Evolutionary conservation across 2,797 vertebrate genomes (phyloP).

Genomic region (Notoglanidium macrostoma): DNA sequence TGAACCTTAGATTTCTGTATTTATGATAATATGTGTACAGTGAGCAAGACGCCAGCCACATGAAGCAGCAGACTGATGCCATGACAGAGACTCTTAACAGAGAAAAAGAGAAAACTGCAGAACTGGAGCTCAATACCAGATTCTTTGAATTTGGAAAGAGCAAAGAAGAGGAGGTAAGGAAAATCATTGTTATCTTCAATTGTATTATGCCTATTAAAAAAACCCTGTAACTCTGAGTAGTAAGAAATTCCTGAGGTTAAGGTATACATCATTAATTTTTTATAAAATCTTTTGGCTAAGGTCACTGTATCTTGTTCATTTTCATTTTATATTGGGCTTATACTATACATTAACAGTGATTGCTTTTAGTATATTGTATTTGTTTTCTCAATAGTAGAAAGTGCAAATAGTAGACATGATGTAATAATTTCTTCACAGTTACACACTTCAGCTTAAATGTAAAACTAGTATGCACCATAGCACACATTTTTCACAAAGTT

Average conservation of each 20-base stretch:
- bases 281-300: neutral
- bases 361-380: neutral
- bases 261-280: neutral
- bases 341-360: neutral
- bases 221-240: neutral
- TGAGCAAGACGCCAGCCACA: slow-evolving; percentile 76
- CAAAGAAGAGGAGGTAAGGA: slow-evolving; percentile 78
- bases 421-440: neutral
- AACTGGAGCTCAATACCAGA: slow-evolving; percentile 79
- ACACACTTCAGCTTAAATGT: neutral
- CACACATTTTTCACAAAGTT: neutral
- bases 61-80: slow-evolving; percentile 71
- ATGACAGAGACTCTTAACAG: slow-evolving; percentile 71
- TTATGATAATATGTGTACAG: slow-evolving; percentile 63
- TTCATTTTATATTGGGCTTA: neutral
- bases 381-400: neutral
- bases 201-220: neutral
- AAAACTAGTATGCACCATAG: neutral
- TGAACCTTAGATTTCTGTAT: neutral
- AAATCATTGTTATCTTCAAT: neutral
- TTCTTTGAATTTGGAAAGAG: slow-evolving; percentile 76
- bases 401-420: neutral
- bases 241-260: neutral
- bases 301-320: neutral
- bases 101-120: slow-evolving; percentile 74